Conservation (phyloP, 2,888 invertebrate species). For the Drosophila affinis region DNA sequence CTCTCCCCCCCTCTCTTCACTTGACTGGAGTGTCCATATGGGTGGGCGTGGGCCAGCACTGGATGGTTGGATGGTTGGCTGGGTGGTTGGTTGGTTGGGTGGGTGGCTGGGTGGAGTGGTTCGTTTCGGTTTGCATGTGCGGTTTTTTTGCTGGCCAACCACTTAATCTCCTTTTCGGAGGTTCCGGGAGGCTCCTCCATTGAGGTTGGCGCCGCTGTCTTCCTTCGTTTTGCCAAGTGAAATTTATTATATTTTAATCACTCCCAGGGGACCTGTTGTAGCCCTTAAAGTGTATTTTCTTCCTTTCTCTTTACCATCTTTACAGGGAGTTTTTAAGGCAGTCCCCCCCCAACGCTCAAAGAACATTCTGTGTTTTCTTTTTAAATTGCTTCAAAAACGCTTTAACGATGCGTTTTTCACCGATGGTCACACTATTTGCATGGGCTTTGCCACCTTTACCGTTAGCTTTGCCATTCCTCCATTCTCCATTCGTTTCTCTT, state of each 20-base stretch:
- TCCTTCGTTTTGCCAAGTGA: constrained; percentile 70
- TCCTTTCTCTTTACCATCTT: constrained; percentile 18
- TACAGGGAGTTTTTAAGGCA: constrained; percentile 39
- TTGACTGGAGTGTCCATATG: constrained; percentile 28
- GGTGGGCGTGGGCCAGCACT: constrained; percentile 13
- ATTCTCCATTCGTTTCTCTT: no score
- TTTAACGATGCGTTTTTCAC: constrained; percentile 1
- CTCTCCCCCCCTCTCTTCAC: no score
- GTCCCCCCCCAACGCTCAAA: constrained; percentile 28
- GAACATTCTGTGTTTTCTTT: constrained; percentile 13
- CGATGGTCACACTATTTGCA: not conserved
- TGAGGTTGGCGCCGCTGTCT: constrained; percentile 35
- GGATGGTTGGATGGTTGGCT: not conserved
- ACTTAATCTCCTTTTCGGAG: constrained; percentile 77
- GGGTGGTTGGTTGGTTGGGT: constrained; percentile 12
- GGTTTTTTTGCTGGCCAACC: constrained; percentile 75
- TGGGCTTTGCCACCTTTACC: no score
- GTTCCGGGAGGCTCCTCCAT: constrained; percentile 47
- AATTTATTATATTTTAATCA: constrained; percentile 84
- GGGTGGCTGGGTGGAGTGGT: constrained; percentile 6
- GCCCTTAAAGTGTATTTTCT: constrained; percentile 71
- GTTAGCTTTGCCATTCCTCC: no score
- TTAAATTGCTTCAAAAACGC: constrained; percentile 76
- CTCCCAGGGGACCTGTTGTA: constrained; percentile 79
- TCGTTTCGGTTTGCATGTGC: constrained; percentile 63